Percentiles rank a stretch among this genome's conserved stretches.
These are phyloP conservation scores for Papilio elwesi DNA, from an alignment of 2,888 invertebrate species.

Conservation along the genomic window DNA sequence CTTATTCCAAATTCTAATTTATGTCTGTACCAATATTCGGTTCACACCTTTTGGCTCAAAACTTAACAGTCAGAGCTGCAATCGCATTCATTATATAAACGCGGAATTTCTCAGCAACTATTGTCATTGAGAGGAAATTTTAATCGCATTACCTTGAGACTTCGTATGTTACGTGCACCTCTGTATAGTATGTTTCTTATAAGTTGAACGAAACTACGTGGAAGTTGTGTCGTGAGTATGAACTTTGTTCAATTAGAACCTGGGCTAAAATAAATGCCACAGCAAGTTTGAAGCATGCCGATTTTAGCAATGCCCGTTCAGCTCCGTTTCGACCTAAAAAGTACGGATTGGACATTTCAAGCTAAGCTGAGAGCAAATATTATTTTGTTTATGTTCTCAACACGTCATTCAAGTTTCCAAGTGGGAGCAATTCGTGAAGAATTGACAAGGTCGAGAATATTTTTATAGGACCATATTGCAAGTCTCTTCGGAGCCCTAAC, in stretches of 20 bases:
- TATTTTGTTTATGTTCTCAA: not conserved
- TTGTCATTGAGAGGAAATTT: slow-evolving; percentile 13
- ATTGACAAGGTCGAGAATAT: slow-evolving; percentile 23
- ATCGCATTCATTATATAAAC: too few species aligned
- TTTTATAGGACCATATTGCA: slow-evolving; percentile 29
- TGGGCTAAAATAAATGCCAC: not conserved
- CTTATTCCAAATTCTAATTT: too few species aligned
- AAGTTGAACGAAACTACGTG: slow-evolving; percentile 4
- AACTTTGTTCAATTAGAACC: not conserved
- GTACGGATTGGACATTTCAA: too few species aligned
- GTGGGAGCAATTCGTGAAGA: slow-evolving; percentile 14
- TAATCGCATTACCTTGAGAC: slow-evolving; percentile 32
- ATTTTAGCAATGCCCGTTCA: too few species aligned
- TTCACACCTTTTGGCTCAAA: too few species aligned
- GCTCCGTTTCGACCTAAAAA: too few species aligned
- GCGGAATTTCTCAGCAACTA: not conserved
- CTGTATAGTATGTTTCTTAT: slow-evolving; percentile 3
- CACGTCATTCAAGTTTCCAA: not conserved
- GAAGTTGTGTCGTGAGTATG: slow-evolving; percentile 1
- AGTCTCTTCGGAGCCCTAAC: slow-evolving; percentile 28
- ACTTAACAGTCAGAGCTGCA: too few species aligned
- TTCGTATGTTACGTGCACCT: not conserved
- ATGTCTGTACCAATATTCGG: too few species aligned
- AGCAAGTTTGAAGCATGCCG: too few species aligned
- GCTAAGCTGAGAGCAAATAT: not conserved